A percentile compares a stretch with the other conserved stretches of the same genome.
Conservation (phyloP, 2,888 invertebrate species). For the Muscina levida region DNA sequence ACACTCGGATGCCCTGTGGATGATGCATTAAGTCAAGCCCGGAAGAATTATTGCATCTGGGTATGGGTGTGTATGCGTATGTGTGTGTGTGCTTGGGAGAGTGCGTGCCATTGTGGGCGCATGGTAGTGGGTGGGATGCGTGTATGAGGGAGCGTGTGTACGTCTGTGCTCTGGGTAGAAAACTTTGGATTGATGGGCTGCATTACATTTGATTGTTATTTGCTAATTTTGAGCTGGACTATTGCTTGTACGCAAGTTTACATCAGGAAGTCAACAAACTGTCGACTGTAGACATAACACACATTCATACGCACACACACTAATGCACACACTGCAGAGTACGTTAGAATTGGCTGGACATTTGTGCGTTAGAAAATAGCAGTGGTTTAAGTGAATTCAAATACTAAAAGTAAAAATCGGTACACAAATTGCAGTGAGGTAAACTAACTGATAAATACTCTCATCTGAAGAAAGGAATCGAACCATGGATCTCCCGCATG, state of each 20-base stretch:
- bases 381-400: no score
- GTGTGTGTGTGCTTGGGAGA: background rate
- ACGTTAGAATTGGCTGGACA: no score
- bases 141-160: no score
- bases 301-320: slow-evolving; percentile 62
- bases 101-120: background rate
- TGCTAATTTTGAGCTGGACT: slow-evolving; percentile 60
- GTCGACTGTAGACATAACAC: slow-evolving; percentile 54
- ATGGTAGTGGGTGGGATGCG: no score
- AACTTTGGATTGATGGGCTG: slow-evolving; percentile 51
- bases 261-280: slow-evolving; percentile 62
- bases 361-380: no score
- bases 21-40: slow-evolving; percentile 45
- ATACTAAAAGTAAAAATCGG: no score
- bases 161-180: background rate
- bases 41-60: slow-evolving; percentile 46
- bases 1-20: slow-evolving; percentile 18
- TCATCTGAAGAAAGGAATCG: no score
- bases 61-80: background rate
- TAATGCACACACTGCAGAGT: background rate
- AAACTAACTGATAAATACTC: no score
- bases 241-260: slow-evolving; percentile 53
- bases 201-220: slow-evolving; percentile 63
- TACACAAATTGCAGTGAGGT: no score
- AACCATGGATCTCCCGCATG: no score